Conservation (phyloP, 2,797 vertebrate genomes). For the Crenuchus spilurus region DNA sequence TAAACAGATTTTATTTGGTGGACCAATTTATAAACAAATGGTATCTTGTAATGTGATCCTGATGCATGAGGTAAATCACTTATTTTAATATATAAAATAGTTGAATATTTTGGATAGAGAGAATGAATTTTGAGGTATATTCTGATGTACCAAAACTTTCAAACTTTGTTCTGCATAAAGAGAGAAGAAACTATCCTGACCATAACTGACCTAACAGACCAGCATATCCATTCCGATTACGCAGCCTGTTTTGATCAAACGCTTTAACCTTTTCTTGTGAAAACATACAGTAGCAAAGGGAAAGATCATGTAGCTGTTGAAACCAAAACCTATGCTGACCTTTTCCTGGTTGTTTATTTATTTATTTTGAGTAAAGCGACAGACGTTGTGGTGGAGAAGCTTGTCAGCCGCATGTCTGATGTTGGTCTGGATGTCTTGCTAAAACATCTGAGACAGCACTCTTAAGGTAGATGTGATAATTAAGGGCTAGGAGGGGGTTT, state of each 20-base stretch:
- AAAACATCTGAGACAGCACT: constrained; percentile 78
- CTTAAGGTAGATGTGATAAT: constrained; percentile 82
- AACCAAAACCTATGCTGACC: constrained; percentile 74
- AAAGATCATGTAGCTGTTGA: constrained; percentile 59
- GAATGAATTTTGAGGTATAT: too few species aligned
- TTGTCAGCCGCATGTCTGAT: constrained; percentile 72
- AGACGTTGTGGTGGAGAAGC: constrained; percentile 72
- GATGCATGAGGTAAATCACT: too few species aligned
- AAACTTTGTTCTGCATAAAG: too few species aligned
- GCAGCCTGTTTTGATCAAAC: constrained; percentile 38
- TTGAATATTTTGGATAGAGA: too few species aligned
- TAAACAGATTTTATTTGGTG: too few species aligned
- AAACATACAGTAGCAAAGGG: constrained; percentile 53
- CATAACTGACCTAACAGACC: constrained; percentile 38
- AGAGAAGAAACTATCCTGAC: constrained; percentile 1
- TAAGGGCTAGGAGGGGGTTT: constrained; percentile 73
- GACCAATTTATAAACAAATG: too few species aligned
- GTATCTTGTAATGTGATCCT: too few species aligned
- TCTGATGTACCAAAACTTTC: too few species aligned
- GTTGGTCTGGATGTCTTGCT: constrained; percentile 75
- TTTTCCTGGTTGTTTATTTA: constrained; percentile 79
- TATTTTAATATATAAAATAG: too few species aligned
- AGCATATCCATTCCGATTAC: constrained; percentile 17
- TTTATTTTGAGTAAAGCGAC: constrained; percentile 75
- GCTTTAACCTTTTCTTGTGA: constrained; percentile 48